Evolutionary conservation across 2,797 vertebrate species (phyloP), one percentile per base, ranked within the genome.

Genomic region (Helarctos malayanus): DNA sequence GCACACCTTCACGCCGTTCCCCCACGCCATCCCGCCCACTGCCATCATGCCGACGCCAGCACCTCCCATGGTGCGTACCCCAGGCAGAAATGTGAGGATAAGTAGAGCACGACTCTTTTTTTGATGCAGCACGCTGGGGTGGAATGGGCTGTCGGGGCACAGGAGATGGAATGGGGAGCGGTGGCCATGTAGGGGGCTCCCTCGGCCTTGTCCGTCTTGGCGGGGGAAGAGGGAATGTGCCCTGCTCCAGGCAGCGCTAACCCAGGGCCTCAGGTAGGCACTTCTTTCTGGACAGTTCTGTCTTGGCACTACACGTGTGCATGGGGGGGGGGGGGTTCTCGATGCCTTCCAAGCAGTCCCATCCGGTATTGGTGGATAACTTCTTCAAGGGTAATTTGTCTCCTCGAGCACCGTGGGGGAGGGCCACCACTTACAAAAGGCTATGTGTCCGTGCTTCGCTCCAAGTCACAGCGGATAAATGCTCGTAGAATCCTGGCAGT

Each of bases 51-150:
- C 99, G 96, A 99, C 99, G 98, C 99, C 99, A 97, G 99, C 99
- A 99, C 99, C 99, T 73, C 99, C 99, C 99, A 99, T 99, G 99
- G 99, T 99, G 99, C 99, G 99, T 99, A 99, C 99, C 99, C 99
- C 99, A 98, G 99, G 99, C 99, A 99, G 99, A 99, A 99, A 99
- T 99, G 99, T 99, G 99, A 99, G 99, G 99, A 99, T 99, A 99
- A 99, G 99, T 99, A 99, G 99, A 99, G 98, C 98, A 94, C 99
- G 98, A 97, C 98, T 99, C 97, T 98, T 97, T 98, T 98, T 98
- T 97, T 95, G 92, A 29, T 97, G 98, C 97, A 89, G 95, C 87
- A 63, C 41, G 85, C 14, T 2, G 87, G 94, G 94, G 69, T 32
- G 91, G 96, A 38, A 0, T 1, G 80, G 96, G 90, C 35, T 23